A percentile compares a stretch with the other conserved stretches of the same genome.
Evolutionary conservation across 2,113 vertebrate species (phyloP).

Genomic region (Bostrychus sinensis): DNA sequence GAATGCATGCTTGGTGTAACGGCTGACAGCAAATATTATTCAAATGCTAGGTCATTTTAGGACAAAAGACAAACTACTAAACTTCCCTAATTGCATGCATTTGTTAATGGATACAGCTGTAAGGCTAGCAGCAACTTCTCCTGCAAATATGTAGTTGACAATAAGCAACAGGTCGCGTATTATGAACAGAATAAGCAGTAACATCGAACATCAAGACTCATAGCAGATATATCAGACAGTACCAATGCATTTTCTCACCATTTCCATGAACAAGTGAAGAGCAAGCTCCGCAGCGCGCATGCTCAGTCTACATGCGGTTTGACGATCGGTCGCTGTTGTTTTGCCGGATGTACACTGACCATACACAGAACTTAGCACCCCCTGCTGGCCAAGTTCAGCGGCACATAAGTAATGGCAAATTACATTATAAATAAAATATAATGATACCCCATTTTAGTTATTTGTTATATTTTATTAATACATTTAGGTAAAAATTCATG

Average conservation of each 20-base stretch:
- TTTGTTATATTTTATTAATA: too few species aligned
- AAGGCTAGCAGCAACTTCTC: background rate
- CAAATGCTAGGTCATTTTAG: too few species aligned
- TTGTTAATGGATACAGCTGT: background rate
- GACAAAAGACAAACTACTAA: too few species aligned
- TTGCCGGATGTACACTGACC: background rate
- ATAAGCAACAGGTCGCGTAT: background rate
- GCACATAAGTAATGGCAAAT: too few species aligned
- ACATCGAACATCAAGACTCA: too few species aligned
- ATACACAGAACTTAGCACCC: background rate
- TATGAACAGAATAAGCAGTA: background rate
- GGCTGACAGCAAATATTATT: too few species aligned
- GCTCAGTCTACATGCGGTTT: background rate
- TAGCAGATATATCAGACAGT: too few species aligned
- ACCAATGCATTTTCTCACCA: constrained; percentile 22
- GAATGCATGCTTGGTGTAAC: too few species aligned
- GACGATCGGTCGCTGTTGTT: background rate
- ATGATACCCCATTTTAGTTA: too few species aligned
- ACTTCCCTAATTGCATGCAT: background rate
- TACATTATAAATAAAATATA: too few species aligned
- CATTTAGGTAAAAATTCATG: too few species aligned
- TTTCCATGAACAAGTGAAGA: background rate
- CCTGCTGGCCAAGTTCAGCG: background rate
- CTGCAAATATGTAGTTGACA: too few species aligned
- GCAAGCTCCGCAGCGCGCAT: constrained; percentile 20